Evolutionary conservation across 2,888 invertebrate species (phyloP), one percentile per base, ranked within the genome.

Genomic region (Theretra japonica): DNA sequence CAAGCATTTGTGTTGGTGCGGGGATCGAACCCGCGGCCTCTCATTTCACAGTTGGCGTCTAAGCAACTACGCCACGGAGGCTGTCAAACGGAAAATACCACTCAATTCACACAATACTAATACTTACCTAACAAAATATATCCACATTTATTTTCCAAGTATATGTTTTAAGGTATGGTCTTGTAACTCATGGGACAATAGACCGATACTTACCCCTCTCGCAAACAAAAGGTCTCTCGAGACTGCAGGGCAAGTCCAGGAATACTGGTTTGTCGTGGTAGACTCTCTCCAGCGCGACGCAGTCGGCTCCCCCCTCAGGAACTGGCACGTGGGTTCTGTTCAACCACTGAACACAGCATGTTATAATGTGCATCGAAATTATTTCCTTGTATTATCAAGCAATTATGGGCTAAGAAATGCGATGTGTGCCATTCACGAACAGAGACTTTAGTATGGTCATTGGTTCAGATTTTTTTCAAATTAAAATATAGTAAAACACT

Each of bases 201-300:
- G 21, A 50, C 17, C 25, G 57, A 23, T 21, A 68, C 73, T 74
- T 79, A 94, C 95, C 91, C 86, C 90, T 88, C 75, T 95, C 94
- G 57, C 95, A 95, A 1, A 90, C 92, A 59, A 95, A 95, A 0
- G 95, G 88, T 59, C 95, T 80, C 48, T 92, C 89, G n/a, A 95
- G 75, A 1, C 87, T 79, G 74, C 95, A 95, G 0, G 94, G 92
- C n/a, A 95, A 85, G 79, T 95, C 95, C 0, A 95, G 77, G 73
- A 95, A 95, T n/a, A 95, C 94, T 0, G 95, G 95, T 25, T 83
- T 86, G 80, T 95, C 94, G 77, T 95, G 95, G 58, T 83, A 83
- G 0, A 92, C 91, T 11, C 95, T 76, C 77, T 95, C 95, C 41
- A 95, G 72, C 0, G 94, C 95, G 17, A 95, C 91, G 80, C 95